phyloP scores from a whole-genome alignment of 2,113 vertebrate genomes.

The Ornithorhynchus anatinus region DNA sequence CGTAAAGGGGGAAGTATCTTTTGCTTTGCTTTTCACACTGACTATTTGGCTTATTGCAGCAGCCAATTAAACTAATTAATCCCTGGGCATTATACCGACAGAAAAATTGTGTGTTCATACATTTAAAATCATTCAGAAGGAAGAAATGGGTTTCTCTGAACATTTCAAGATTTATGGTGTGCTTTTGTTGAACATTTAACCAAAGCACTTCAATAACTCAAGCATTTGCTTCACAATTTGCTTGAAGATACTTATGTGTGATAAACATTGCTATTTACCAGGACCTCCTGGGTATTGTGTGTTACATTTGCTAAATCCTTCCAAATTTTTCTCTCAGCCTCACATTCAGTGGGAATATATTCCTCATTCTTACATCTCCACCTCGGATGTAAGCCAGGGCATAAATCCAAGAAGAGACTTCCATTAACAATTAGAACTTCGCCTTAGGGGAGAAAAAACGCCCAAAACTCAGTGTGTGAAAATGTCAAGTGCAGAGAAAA shows the following conservation, averaged over 20 bases:
- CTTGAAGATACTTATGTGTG: neutral
- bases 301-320: neutral
- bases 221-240: neutral
- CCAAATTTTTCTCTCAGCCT: neutral
- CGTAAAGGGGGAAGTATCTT: constrained; percentile 58
- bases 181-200: neutral
- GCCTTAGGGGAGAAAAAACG: neutral
- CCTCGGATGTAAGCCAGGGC: neutral
- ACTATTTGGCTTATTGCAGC: constrained; percentile 39
- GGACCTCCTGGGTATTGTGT: neutral
- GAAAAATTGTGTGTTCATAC: constrained; percentile 22
- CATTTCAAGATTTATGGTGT: neutral
- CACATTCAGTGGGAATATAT: neutral
- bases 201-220: neutral
- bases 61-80: constrained; percentile 60
- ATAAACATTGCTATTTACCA: neutral
- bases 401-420: neutral
- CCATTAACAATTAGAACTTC: neutral
- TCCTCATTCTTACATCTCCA: neutral
- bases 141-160: neutral
- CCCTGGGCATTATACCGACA: constrained; percentile 10
- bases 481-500: neutral
- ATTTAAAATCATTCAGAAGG: constrained; percentile 13
- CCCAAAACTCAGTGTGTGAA: neutral
- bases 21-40: constrained; percentile 49